Percentiles rank a stretch among this genome's conserved stretches.
Evolutionary conservation across 2,797 vertebrate genomes (phyloP).

Genomic region (Acanthurus leucopareius): DNA sequence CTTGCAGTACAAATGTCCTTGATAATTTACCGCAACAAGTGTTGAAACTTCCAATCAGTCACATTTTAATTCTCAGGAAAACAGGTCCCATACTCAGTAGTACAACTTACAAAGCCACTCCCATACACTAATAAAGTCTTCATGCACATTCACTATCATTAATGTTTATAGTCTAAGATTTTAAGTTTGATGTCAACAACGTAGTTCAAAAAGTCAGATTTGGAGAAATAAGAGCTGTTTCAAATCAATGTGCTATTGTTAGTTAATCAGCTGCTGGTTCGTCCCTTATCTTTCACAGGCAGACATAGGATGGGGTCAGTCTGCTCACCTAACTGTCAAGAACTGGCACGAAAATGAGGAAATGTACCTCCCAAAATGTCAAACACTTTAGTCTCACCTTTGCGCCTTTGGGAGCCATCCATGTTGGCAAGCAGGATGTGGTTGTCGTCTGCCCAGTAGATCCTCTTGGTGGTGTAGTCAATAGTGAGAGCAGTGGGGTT

Average conservation of each 20-base stretch:
- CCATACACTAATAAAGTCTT: too few species aligned
- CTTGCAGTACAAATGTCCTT: background rate
- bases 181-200: background rate
- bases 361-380: slow-evolving; percentile 2
- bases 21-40: background rate
- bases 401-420: slow-evolving; percentile 93
- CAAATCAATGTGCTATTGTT: background rate
- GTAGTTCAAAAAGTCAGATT: background rate
- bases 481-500: slow-evolving; percentile 95
- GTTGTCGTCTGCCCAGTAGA: slow-evolving; percentile 98
- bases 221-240: background rate
- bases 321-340: background rate
- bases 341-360: background rate
- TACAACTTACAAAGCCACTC: too few species aligned
- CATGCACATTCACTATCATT: background rate
- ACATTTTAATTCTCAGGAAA: too few species aligned
- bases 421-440: slow-evolving; percentile 97
- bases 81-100: too few species aligned
- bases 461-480: slow-evolving; percentile 95
- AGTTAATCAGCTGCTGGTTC: background rate
- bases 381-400: slow-evolving; percentile 86
- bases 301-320: background rate
- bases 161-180: background rate
- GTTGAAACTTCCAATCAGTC: background rate
- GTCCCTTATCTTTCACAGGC: background rate